These are phyloP conservation scores for Suillia variegata DNA, from an alignment of 2,888 invertebrate genomes.

Conservation along the genomic window DNA sequence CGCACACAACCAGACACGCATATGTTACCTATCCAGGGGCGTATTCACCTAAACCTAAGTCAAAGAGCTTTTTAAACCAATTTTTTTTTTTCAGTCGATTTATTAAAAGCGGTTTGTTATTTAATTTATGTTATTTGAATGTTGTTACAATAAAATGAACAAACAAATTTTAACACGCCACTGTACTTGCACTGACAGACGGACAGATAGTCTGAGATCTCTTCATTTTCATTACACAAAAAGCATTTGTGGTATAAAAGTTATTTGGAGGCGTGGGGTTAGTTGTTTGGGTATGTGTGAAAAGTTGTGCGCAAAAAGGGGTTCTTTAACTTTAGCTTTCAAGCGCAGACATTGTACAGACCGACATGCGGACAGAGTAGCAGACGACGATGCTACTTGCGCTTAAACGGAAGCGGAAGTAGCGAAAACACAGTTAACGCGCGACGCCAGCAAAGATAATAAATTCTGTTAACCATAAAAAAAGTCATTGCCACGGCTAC, in stretches of 20 bases:
- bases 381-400: background rate
- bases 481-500: background rate
- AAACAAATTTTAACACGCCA: too few species aligned
- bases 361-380: background rate
- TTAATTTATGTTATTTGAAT: too few species aligned
- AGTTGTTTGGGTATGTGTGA: too few species aligned
- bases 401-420: background rate
- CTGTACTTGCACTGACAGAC: background rate
- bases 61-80: background rate
- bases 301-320: too few species aligned
- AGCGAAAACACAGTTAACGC: background rate
- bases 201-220: background rate
- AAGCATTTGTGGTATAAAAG: background rate
- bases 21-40: too few species aligned
- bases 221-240: background rate
- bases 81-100: background rate
- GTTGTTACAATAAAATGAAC: too few species aligned
- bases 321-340: too few species aligned
- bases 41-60: too few species aligned
- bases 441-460: background rate
- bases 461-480: conserved; percentile 1
- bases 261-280: too few species aligned
- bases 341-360: too few species aligned
- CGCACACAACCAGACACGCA: too few species aligned
- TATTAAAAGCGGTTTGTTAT: too few species aligned